Evolutionary conservation across 2,113 vertebrate genomes (phyloP), one percentile per base, ranked within the genome.

Genomic region (Nettapus auritus): DNA sequence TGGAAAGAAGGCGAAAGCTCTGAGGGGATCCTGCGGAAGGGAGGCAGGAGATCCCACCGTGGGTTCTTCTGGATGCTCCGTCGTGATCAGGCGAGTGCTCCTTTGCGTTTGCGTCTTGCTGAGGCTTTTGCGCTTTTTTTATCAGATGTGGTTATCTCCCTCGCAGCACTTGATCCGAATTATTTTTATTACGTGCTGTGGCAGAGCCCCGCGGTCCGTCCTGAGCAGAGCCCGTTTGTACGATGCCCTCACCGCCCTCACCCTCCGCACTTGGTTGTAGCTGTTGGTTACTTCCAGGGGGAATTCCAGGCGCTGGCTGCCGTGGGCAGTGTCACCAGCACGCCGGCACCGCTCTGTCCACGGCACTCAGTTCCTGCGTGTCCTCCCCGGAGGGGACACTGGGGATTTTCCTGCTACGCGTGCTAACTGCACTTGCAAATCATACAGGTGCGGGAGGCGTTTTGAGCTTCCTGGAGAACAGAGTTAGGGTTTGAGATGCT

Each of bases 281-380:
- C 42, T 68, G 56, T 86, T 3, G 38, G 48, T 83, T 64, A 57
- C 28, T 87, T 89, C 36, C 40, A 2, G 1, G 36, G 56, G 44
- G 57, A 66, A 57, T 76, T 87, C 57, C 40, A 70, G 46, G 59
- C 55, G 13, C 28, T 69, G 68, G 21, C 36, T 5, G 0, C 57
- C 57, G 31, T 70, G 55, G 36, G 23, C 62, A 81, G 2, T 56
- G 20, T 42, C 76, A 67, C 6, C 4, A 68, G 17, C 0, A 0
- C 18, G 8, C 4, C 19, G 28, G 36, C 17, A 56, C 31, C 64
- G 29, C 21, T 56, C 31, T 59, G 33, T 68, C 66, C 50, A 10
- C 26, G 14, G 66, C 23, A 64, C 19, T 63, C 60, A 42, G 0
- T 46, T 71, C 48, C 38, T 64, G n/a, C 5, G 2, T 25, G 15